These are phyloP conservation scores for Palythoa heliodiscus DNA, from an alignment of 92 coral and sea anemone genomes.

Conservation along the genomic window DNA sequence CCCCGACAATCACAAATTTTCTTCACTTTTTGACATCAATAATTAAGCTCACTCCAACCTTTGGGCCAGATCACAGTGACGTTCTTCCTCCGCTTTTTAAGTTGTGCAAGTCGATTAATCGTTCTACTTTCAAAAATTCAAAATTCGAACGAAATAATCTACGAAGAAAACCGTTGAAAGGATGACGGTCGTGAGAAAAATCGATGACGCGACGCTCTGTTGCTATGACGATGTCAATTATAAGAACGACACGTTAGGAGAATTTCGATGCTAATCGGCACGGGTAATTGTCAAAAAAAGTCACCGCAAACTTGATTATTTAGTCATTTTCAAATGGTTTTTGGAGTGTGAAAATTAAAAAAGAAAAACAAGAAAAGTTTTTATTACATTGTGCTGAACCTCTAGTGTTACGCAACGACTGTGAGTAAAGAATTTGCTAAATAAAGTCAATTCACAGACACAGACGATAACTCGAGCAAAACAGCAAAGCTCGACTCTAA, in stretches of 20 bases:
- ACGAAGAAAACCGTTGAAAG: slow-evolving; percentile 98
- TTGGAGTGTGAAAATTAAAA: not conserved
- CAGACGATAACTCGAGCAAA: not conserved
- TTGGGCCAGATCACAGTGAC: slow-evolving; percentile 68
- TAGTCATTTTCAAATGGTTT: not conserved
- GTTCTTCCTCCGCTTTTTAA: slow-evolving; percentile 55
- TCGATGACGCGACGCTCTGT: slow-evolving; percentile 99
- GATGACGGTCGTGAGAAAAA: slow-evolving; percentile 92
- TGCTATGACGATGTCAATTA: slow-evolving; percentile 91
- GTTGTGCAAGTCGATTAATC: slow-evolving; percentile 79
- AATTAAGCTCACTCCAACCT: slow-evolving; percentile 71
- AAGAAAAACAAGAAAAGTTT: not conserved
- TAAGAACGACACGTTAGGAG: slow-evolving; percentile 68
- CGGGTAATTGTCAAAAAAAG: not conserved
- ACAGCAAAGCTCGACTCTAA: not conserved
- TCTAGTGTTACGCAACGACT: not conserved
- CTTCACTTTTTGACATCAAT: slow-evolving; percentile 86
- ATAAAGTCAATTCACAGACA: not conserved
- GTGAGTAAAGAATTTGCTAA: not conserved
- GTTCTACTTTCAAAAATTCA: slow-evolving; percentile 98
- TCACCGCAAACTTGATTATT: not conserved
- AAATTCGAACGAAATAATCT: slow-evolving; percentile 99
- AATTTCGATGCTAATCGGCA: slow-evolving; percentile 69
- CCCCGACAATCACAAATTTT: slow-evolving; percentile 86
- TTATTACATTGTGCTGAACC: not conserved